phyloP scores from a whole-genome alignment of 2,113 vertebrate genomes.

The Bucco capensis region DNA sequence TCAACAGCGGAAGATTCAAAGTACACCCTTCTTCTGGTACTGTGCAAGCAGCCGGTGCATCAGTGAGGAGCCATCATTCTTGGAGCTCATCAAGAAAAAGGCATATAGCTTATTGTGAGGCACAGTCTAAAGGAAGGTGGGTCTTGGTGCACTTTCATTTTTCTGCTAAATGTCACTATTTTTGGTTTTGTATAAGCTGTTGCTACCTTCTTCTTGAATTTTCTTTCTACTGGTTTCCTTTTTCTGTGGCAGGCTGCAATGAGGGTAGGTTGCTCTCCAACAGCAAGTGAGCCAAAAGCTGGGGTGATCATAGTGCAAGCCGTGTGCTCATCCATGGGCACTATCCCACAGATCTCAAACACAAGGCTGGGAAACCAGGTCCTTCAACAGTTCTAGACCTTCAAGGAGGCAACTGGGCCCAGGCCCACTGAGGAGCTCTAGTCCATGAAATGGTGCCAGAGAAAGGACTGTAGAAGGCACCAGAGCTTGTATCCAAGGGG shows the following conservation, averaged over 20 bases:
- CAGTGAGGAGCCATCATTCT: not conserved
- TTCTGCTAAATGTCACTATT: not conserved
- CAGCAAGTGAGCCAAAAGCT: not conserved
- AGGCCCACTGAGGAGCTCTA: not conserved
- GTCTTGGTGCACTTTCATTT: not conserved
- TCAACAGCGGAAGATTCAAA: not conserved
- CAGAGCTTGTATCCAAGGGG: accelerated
- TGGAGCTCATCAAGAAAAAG: not conserved
- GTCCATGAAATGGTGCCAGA: not conserved
- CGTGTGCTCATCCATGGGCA: not conserved
- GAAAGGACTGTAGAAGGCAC: not conserved
- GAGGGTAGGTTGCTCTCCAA: not conserved
- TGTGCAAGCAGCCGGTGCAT: not conserved
- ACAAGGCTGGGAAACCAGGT: not conserved
- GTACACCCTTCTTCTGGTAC: too few relatives aligned
- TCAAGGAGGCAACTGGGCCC: not conserved
- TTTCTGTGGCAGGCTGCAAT: accelerated
- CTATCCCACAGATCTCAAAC: not conserved
- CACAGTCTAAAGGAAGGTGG: not conserved
- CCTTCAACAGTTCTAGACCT: not conserved
- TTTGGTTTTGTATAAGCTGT: not conserved
- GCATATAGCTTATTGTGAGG: not conserved
- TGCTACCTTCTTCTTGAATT: not conserved
- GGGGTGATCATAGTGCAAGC: not conserved
- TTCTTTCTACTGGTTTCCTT: not conserved